Percentiles rank a stretch among this genome's conserved stretches.
Conservation (phyloP, 2,888 invertebrate species). For the Drosophila cognata region DNA sequence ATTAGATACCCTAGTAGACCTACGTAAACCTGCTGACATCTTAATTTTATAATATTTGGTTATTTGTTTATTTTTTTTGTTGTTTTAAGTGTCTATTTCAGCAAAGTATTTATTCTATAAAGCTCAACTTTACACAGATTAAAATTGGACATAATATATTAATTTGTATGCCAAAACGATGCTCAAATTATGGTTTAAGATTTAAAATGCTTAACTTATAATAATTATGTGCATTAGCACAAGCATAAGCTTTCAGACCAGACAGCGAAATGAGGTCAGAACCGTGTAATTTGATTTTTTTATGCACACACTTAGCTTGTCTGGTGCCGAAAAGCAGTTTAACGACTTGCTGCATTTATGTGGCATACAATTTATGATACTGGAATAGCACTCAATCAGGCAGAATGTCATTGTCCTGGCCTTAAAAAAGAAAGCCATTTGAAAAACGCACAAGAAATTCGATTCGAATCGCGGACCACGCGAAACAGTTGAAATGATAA, state of each 20-base stretch:
- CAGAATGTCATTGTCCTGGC: conserved; percentile 44
- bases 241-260: neutral
- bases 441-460: conserved; percentile 50
- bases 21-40: neutral
- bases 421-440: conserved; percentile 31
- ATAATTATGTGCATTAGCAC: neutral
- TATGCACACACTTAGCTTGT: conserved; percentile 14
- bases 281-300: conserved; percentile 13
- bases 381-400: conserved; percentile 64
- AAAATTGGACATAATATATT: neutral
- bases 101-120: neutral
- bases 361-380: conserved; percentile 60
- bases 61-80: neutral
- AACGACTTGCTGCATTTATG: conserved; percentile 40
- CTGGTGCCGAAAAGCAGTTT: conserved; percentile 32
- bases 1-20: neutral
- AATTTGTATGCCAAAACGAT: neutral
- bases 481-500: conserved; percentile 76
- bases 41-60: neutral
- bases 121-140: neutral
- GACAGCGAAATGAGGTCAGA: conserved; percentile 39
- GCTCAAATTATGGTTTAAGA: neutral
- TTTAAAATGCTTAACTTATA: neutral
- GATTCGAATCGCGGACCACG: conserved; percentile 60
- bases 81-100: neutral